Evolutionary conservation across 2,113 vertebrate genomes (phyloP).

Genomic region (Oncorhynchus keta): DNA sequence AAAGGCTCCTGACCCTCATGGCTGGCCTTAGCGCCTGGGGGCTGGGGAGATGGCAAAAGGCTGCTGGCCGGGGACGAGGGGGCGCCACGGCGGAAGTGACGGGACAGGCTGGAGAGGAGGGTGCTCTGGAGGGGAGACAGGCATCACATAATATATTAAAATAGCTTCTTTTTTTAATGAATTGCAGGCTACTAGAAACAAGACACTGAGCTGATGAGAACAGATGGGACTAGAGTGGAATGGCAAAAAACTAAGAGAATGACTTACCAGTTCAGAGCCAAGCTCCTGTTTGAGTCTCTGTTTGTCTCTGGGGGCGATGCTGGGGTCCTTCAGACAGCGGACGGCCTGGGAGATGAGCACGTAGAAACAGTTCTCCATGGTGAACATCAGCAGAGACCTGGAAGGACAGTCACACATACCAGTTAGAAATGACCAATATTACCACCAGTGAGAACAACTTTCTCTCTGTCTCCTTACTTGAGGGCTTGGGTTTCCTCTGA

Average conservation of each 20-base stretch:
- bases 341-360: constrained; percentile 94
- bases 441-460: neutral
- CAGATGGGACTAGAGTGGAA: neutral
- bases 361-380: constrained; percentile 98
- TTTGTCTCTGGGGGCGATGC: constrained; percentile 87
- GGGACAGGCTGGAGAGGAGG: constrained; percentile 86
- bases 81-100: constrained; percentile 89
- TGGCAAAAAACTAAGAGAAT: neutral
- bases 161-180: too few species aligned
- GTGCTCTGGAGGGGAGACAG: constrained; percentile 79
- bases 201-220: neutral
- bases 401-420: neutral
- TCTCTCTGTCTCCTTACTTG: constrained; percentile 76
- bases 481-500: constrained; percentile 87
- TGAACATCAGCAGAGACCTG: constrained; percentile 95
- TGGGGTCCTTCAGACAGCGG: constrained; percentile 87
- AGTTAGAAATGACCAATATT: neutral
- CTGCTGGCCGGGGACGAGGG: constrained; percentile 85
- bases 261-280: constrained; percentile 90
- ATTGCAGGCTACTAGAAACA: neutral
- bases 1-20: constrained; percentile 92
- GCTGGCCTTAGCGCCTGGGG: constrained; percentile 77
- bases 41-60: constrained; percentile 83
- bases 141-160: neutral
- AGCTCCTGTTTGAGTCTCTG: constrained; percentile 98